phyloP scores from a whole-genome alignment of 2,113 vertebrate species.

The Bettongia penicillata region DNA sequence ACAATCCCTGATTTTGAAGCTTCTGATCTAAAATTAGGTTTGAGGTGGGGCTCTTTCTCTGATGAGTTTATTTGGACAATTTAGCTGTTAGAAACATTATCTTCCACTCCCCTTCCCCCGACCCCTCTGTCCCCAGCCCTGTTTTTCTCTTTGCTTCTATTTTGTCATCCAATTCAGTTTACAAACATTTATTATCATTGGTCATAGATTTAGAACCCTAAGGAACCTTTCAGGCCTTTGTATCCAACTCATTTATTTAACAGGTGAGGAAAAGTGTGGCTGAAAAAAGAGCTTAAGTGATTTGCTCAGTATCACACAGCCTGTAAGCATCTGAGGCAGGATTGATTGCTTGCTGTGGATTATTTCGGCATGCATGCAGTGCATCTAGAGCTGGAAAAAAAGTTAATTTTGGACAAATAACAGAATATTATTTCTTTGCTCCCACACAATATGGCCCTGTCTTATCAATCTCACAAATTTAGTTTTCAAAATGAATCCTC shows the following conservation, averaged over 20 bases:
- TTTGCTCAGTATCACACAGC: background rate
- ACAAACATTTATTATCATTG: background rate
- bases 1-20: background rate
- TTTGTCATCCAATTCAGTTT: background rate
- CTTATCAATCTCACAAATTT: background rate
- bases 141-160: background rate
- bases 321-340: background rate
- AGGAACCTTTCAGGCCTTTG: background rate
- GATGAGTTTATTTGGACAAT: background rate
- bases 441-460: background rate
- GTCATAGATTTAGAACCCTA: background rate
- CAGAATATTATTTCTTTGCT: background rate
- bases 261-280: background rate
- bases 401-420: background rate
- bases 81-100: background rate
- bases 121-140: background rate
- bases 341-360: background rate
- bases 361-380: background rate
- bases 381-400: background rate
- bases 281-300: background rate
- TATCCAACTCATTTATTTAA: background rate
- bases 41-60: background rate
- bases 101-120: background rate
- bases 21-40: background rate
- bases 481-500: background rate